Evolutionary conservation across 2,113 vertebrate species (phyloP), one percentile per base, ranked within the genome.

Genomic region (Microcebus tavaratra): DNA sequence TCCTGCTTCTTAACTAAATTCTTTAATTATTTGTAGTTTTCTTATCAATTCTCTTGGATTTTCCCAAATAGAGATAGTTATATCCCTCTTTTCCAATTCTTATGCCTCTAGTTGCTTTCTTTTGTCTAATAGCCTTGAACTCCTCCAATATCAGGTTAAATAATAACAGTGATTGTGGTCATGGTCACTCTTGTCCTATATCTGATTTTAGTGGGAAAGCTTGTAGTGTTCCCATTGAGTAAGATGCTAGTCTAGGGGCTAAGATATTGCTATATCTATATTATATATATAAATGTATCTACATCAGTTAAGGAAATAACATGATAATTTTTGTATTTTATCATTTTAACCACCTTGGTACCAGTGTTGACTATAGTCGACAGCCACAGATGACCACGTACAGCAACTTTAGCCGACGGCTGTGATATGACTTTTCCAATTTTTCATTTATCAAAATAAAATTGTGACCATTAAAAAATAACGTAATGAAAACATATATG

Each of bases 11-110:
- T 79, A 42, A 42, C n/a, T 61, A 45, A 90, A 42, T 45, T 91
- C 68, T 88, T 25, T 84, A 76, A 83, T 83, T 72, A 63, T 90
- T 68, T 84, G 23, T 73, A 85, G 45, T 53, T 91, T 90, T 70
- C 27, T 27, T n/a, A 63, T 14, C 9, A 53, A 12, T 91, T 88
- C 61, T 88, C 68, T 63, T 88, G 17, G 8, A 25, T 88, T 88
- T 68, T 53, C 23, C 63, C n/a, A 34, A 61, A 61, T 34, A 83
- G 42, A 70, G 34, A 70, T 76, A 20, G 50, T 76, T 67, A 17
- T 61, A 63, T 42, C 21, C 27, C 20, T 93, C 45, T 90, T 86
- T 81, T 75, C 59, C 55, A 76, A 27, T 31, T 82, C 55, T n/a
- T 76, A 70, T 0, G 9, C 65, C 12, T 93, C 18, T n/a, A 48